Evolutionary conservation across 2,797 vertebrate species (phyloP).

Genomic region (Tenualosa ilisha): DNA sequence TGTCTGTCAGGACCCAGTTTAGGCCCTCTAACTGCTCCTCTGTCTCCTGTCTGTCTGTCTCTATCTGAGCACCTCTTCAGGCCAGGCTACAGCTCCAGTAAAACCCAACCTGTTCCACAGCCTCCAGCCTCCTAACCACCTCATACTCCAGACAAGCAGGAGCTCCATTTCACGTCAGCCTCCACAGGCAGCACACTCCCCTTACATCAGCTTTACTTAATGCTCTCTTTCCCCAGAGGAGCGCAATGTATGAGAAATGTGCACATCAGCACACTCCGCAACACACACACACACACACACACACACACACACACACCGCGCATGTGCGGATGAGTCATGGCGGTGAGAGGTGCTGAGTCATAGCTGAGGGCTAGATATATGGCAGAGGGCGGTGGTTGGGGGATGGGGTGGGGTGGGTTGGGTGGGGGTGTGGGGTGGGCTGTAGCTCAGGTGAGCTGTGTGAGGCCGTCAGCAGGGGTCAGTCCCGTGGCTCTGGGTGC

Average conservation of each 20-base stretch:
- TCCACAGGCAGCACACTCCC: too few relatives aligned
- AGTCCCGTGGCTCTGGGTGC: background rate
- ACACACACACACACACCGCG: too few relatives aligned
- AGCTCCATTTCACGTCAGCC: background rate
- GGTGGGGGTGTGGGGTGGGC: background rate
- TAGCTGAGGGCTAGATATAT: background rate
- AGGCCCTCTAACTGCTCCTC: background rate
- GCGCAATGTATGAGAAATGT: background rate
- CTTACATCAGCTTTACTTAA: background rate
- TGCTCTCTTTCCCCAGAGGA: background rate
- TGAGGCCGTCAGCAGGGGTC: background rate
- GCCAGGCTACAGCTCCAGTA: too few relatives aligned
- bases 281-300: too few relatives aligned
- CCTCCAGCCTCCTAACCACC: background rate
- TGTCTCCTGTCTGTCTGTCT: background rate
- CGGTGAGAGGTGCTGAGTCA: background rate
- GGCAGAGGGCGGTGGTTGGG: background rate
- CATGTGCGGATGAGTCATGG: background rate
- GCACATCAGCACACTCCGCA: background rate
- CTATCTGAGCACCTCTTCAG: background rate
- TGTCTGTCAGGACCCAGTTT: background rate
- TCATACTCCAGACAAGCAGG: background rate
- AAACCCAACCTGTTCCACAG: background rate
- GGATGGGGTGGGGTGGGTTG: background rate
- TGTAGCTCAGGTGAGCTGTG: background rate